Evolutionary conservation across 2,888 invertebrate species (phyloP), one percentile per base, ranked within the genome.

Genomic region (Eupithecia exiguata): DNA sequence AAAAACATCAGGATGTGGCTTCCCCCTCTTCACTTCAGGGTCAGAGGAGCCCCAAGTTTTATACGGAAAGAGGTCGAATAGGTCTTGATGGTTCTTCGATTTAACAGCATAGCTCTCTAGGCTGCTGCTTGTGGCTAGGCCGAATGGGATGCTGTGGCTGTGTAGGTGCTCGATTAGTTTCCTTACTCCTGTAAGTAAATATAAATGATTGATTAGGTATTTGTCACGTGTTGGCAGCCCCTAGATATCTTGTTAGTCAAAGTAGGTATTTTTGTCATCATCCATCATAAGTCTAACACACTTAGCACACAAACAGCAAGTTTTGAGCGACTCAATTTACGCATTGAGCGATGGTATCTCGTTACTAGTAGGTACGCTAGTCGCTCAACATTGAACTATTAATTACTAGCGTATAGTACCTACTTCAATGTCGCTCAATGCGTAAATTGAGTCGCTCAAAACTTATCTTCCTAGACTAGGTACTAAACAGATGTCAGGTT

Each of bases 1-100:
- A 87, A 98, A 99, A 81, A 98, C 97, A 87, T 98, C 98, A 0
- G 99, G 99, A 58, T 95, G 95, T 0, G 99, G 99, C 93, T 99
- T 99, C 0, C 98, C 98, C 65, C 95, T 91, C 85, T 96, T 96
- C 1, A 99, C 98, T 70, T 97, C 97, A 0, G 97, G 96, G 87
- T 99, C 98, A 21, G 96, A 96, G 12, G 97, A 96, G 0, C 97
- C 98, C 82, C 96, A 96, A 0, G 98, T 98, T 79, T 96, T 95
- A 85, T 97, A 97, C 71, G 95, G 86, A 72, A 98, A 96, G 67
- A 96, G 85, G 9, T 94, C 87, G 84, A 97, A 97, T 16, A 97
- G 86, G 35, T 96, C 95, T 83, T 96, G 95, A 85, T 97, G 96
- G 38, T 96, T 94, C 18, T 90, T 87, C 0, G 95, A 95, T 92